Conservation (phyloP, 2,113 vertebrate species). For the Podilymbus podiceps region DNA sequence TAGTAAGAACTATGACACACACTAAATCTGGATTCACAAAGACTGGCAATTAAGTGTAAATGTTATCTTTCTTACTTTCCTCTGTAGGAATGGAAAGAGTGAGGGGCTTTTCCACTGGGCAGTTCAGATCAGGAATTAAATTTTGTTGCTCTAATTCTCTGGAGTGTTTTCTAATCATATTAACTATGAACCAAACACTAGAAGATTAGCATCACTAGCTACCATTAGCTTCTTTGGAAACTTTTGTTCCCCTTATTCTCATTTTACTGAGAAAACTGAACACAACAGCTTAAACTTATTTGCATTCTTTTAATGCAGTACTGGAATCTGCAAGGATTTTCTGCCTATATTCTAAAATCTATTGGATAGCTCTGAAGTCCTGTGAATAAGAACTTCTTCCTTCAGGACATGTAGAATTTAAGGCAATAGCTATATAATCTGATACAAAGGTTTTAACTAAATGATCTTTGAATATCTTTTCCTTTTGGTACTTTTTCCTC, state of each 20-base stretch:
- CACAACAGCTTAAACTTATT: neutral
- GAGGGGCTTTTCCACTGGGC: neutral
- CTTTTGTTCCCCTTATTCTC: neutral
- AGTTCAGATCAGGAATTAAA: neutral
- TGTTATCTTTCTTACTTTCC: neutral
- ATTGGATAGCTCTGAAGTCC: neutral
- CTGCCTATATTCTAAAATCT: neutral
- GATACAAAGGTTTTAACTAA: neutral
- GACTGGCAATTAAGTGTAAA: neutral
- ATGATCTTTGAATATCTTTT: neutral
- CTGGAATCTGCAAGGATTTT: neutral
- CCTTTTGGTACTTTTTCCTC: neutral
- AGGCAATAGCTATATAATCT: neutral
- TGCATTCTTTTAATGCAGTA: neutral
- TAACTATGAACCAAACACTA: neutral
- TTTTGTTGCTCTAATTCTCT: neutral
- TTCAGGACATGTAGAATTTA: neutral
- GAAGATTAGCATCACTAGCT: neutral
- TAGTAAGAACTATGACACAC: neutral
- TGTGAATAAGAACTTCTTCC: neutral
- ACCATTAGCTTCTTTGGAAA: neutral
- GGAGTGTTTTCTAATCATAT: neutral
- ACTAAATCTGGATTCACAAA: neutral
- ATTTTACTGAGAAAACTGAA: neutral
- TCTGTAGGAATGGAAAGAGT: neutral